Evolutionary conservation across 1,140 invertebrate genomes (phyloP).

Genomic region (Ephestia elutella): DNA sequence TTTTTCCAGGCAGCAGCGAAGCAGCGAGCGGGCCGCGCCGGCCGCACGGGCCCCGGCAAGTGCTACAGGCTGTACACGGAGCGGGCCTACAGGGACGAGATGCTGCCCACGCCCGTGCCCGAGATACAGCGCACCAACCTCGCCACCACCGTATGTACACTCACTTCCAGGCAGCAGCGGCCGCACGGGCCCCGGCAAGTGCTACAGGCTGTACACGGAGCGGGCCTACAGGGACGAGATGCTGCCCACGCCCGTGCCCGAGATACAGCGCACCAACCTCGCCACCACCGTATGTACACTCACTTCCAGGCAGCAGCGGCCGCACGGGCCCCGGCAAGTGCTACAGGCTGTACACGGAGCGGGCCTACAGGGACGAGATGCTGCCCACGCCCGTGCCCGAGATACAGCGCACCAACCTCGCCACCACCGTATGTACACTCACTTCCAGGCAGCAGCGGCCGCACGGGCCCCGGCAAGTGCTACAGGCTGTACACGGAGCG

Average conservation of each 20-base stretch:
- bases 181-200: not conserved
- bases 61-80: constrained; percentile 99
- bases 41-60: constrained; percentile 98
- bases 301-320: too few relatives aligned
- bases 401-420: too few relatives aligned
- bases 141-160: constrained; percentile 87
- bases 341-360: too few relatives aligned
- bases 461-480: not conserved
- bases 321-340: too few relatives aligned
- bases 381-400: too few relatives aligned
- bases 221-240: constrained; percentile 98
- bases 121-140: constrained; percentile 99
- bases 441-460: too few relatives aligned
- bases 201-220: constrained; percentile 90
- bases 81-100: constrained; percentile 97
- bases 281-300: too few relatives aligned
- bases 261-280: too few relatives aligned
- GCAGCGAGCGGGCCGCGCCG: constrained; percentile 96
- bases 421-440: too few relatives aligned
- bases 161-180: too few relatives aligned
- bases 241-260: too few relatives aligned
- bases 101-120: constrained; percentile 98
- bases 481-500: constrained; percentile 93
- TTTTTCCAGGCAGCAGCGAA: constrained; percentile 98
- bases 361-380: too few relatives aligned